phyloP scores from a whole-genome alignment of 2,888 invertebrate species.

The Machimus atricapillus region DNA sequence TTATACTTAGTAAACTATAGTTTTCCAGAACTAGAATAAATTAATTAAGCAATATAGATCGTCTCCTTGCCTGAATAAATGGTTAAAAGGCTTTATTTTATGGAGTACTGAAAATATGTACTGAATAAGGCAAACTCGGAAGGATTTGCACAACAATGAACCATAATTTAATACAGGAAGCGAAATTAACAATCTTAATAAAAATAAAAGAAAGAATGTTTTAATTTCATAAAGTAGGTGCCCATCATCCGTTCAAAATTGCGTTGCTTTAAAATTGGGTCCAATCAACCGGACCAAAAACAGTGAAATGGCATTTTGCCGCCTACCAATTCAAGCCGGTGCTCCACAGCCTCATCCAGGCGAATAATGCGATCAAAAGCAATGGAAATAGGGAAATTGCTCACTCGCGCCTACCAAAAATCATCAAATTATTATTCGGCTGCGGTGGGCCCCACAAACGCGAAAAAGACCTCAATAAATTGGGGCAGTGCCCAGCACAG shows the following conservation, averaged over 20 bases:
- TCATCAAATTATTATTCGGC: not conserved
- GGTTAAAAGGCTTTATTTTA: too few relatives aligned
- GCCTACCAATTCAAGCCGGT: not conserved
- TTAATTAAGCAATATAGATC: too few relatives aligned
- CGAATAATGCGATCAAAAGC: not conserved
- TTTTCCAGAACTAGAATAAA: too few relatives aligned
- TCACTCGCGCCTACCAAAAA: not conserved
- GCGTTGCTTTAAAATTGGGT: not conserved
- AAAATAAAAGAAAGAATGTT: not conserved
- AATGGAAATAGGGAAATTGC: not conserved
- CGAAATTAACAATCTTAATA: not conserved
- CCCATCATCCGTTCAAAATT: not conserved
- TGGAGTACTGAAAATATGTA: too few relatives aligned
- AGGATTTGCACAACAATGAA: too few relatives aligned
- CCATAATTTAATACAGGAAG: too few relatives aligned
- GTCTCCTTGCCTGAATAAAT: too few relatives aligned
- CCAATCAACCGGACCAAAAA: not conserved
- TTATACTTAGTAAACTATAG: too few relatives aligned
- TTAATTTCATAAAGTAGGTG: not conserved
- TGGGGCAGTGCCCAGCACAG: not conserved
- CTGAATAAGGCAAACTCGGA: too few relatives aligned
- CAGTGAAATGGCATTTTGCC: not conserved
- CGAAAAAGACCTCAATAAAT: not conserved
- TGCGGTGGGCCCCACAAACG: not conserved
- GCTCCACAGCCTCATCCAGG: not conserved